These are phyloP conservation scores for Brachylomia viminalis DNA, from an alignment of 2,888 invertebrate genomes.

Conservation along the genomic window DNA sequence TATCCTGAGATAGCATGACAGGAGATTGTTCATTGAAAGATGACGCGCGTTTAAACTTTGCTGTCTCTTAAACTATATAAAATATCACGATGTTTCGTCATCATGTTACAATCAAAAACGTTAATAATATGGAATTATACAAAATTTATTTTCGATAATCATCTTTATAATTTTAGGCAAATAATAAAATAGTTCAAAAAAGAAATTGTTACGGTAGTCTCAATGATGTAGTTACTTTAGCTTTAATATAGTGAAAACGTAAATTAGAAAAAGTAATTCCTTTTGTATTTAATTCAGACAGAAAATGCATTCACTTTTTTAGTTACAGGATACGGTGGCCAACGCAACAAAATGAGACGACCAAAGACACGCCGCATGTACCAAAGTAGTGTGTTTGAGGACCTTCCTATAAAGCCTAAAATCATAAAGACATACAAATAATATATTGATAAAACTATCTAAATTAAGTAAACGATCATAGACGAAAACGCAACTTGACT, in stretches of 20 bases:
- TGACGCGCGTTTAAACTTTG: constrained; percentile 1
- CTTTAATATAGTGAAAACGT: constrained; percentile 7
- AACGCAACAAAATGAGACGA: neutral
- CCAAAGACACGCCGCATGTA: neutral
- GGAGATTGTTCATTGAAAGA: constrained; percentile 21
- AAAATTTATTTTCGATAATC: constrained; percentile 61
- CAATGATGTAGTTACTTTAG: constrained; percentile 11
- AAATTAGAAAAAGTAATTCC: neutral
- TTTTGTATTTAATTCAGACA: neutral
- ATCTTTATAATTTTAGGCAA: constrained; percentile 68
- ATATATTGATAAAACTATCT: constrained; percentile 70
- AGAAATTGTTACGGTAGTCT: neutral
- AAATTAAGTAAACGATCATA: constrained; percentile 76
- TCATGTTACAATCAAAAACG: constrained; percentile 59
- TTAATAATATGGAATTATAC: constrained; percentile 68
- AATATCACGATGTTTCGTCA: constrained; percentile 60
- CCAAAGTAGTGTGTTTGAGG: neutral
- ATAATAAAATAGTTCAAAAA: constrained; percentile 13
- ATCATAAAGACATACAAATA: constrained; percentile 66
- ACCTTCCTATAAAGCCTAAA: constrained; percentile 53
- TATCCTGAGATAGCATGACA: neutral
- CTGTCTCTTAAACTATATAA: constrained; percentile 51
- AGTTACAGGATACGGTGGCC: neutral
- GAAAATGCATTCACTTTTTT: constrained; percentile 7
- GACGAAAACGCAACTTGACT: constrained; percentile 74